These are phyloP conservation scores for Jordanella pulchra DNA, from an alignment of 2,797 vertebrate species.

Conservation along the genomic window DNA sequence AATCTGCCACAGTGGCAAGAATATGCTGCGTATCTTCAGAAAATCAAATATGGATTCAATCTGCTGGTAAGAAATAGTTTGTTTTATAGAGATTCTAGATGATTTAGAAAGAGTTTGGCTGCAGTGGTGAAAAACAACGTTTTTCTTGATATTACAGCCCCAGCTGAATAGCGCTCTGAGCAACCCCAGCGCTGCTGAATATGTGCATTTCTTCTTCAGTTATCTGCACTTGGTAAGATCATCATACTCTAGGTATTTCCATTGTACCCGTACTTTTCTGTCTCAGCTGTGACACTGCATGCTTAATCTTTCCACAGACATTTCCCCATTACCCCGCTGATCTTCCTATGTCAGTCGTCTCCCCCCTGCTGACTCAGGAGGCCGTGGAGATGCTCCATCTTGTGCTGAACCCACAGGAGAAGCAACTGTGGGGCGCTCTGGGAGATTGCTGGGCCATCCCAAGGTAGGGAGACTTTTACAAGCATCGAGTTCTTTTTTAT, in stretches of 20 bases:
- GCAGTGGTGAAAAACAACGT: not conserved
- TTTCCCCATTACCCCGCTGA: constrained; percentile 67
- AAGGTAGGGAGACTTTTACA: constrained; percentile 66
- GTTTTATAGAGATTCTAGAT: not conserved
- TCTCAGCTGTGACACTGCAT: not conserved
- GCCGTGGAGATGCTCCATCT: constrained; percentile 77
- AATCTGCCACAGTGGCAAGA: constrained; percentile 66
- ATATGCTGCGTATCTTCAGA: constrained; percentile 74
- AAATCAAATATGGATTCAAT: constrained; percentile 83
- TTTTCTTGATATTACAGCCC: constrained; percentile 62
- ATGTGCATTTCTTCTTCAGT: constrained; percentile 78
- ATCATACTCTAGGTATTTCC: not conserved
- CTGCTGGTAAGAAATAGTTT: constrained; percentile 72
- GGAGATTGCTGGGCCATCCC: constrained; percentile 82
- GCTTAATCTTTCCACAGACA: constrained; percentile 64
- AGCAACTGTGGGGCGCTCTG: constrained; percentile 77
- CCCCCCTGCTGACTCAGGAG: constrained; percentile 80
- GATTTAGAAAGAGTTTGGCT: constrained; percentile 1
- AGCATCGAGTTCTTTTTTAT: not conserved
- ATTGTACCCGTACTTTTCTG: not conserved
- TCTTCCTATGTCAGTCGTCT: constrained; percentile 69
- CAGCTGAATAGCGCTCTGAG: constrained; percentile 64
- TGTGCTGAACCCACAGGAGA: constrained; percentile 66
- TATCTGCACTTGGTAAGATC: constrained; percentile 74
- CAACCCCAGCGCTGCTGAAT: constrained; percentile 63